These are phyloP conservation scores for Cyanoramphus novaezelandiae DNA, from an alignment of 2,113 vertebrate genomes.

Conservation along the genomic window DNA sequence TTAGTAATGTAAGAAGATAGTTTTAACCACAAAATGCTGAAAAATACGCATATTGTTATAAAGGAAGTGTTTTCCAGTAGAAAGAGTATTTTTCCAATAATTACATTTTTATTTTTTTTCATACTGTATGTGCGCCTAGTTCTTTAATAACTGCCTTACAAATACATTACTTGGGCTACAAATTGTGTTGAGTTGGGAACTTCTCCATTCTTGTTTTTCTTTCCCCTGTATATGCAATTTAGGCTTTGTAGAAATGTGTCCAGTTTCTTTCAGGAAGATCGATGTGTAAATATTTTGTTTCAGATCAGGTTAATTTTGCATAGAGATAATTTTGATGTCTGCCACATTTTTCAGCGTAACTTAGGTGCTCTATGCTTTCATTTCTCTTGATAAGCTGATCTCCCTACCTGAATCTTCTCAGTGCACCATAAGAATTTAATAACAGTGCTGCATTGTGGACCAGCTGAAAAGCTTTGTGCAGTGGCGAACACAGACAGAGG, in stretches of 20 bases:
- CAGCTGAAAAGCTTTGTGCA: neutral
- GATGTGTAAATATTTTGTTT: neutral
- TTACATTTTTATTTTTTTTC: neutral
- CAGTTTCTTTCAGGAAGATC: neutral
- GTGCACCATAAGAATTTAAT: neutral
- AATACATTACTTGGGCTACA: neutral
- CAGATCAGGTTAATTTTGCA: neutral
- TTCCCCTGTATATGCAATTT: neutral
- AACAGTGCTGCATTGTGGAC: neutral
- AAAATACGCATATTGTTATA: neutral
- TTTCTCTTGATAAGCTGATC: neutral
- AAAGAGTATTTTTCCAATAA: neutral
- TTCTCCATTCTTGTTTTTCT: neutral
- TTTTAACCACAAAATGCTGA: neutral
- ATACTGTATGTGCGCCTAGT: neutral
- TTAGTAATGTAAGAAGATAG: neutral
- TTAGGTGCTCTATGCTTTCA: neutral
- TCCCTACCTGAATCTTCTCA: neutral
- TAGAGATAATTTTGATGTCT: accelerated
- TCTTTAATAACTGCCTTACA: neutral
- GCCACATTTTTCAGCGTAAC: neutral
- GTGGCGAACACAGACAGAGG: neutral
- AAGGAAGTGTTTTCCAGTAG: neutral
- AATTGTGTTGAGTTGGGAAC: neutral
- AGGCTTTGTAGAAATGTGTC: neutral